These are phyloP conservation scores for Cryptotis parvus DNA, from an alignment of 2,113 vertebrate species.

Conservation along the genomic window DNA sequence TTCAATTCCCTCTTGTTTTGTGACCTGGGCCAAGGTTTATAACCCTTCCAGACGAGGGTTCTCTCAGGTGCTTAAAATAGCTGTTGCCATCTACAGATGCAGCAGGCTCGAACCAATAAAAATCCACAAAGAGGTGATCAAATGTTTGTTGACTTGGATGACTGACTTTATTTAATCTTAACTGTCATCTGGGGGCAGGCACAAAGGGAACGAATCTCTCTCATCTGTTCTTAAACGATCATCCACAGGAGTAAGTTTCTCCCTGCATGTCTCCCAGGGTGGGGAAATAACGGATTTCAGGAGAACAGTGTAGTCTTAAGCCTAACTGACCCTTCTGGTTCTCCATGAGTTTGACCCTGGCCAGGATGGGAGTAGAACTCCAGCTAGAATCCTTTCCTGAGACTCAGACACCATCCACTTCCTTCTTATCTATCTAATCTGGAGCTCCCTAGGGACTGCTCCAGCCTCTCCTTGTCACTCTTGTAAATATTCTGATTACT, in stretches of 20 bases:
- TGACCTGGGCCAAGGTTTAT: not conserved
- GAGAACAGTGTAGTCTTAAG: not conserved
- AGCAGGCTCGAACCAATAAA: not conserved
- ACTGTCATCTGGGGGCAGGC: not conserved
- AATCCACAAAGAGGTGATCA: not conserved
- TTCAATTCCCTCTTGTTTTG: slow-evolving; percentile 1
- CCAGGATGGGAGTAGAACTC: not conserved
- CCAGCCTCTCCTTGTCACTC: not conserved
- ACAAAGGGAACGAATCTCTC: not conserved
- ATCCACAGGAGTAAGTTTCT: not conserved
- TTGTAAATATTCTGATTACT: not conserved
- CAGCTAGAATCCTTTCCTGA: not conserved
- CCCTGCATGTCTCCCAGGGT: not conserved
- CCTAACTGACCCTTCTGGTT: not conserved
- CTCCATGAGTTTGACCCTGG: no score
- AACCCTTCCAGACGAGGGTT: not conserved
- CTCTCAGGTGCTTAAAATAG: not conserved
- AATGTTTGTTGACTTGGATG: not conserved
- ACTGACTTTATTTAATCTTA: not conserved
- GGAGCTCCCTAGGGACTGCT: not conserved
- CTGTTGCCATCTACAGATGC: not conserved
- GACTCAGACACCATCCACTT: not conserved
- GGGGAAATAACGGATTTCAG: not conserved
- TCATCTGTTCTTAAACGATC: not conserved
- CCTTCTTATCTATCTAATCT: not conserved